These are phyloP conservation scores for Thalassaphorura encarpata DNA, from an alignment of 1,140 invertebrate species.

Conservation along the genomic window DNA sequence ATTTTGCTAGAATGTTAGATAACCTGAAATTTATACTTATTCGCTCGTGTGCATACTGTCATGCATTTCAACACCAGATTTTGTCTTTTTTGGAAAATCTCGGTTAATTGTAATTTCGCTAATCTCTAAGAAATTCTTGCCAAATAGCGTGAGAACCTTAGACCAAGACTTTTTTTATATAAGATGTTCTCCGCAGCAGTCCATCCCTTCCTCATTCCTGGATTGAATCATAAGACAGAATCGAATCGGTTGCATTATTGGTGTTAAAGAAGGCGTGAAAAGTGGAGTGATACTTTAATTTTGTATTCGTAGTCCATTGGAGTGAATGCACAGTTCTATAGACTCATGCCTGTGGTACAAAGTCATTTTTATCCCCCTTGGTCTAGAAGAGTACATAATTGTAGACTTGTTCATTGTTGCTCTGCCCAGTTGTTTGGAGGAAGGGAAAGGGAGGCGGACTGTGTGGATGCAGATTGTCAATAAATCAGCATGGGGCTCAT, in stretches of 20 bases:
- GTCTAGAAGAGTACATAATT: no score
- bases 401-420: not conserved
- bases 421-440: not conserved
- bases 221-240: not conserved
- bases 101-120: not conserved
- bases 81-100: not conserved
- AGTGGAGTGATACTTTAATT: slow-evolving; percentile 13
- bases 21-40: no score
- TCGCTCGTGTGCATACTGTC: no score
- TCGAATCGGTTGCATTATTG: slow-evolving; percentile 1
- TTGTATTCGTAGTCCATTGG: not conserved
- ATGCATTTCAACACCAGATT: not conserved
- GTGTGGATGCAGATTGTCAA: slow-evolving; percentile 19
- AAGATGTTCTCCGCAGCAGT: not conserved
- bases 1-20: no score
- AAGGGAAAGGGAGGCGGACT: slow-evolving; percentile 6
- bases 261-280: slow-evolving; percentile 17
- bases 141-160: no score
- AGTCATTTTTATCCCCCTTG: no score
- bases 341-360: not conserved
- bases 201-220: no score
- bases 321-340: not conserved
- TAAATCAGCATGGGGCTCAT: slow-evolving; percentile 17
- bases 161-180: no score
- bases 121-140: no score